Percentiles rank a stretch among this genome's conserved stretches.
phyloP scores from a whole-genome alignment of 1,140 invertebrate genomes.

The Drosophila lacteicornis region DNA sequence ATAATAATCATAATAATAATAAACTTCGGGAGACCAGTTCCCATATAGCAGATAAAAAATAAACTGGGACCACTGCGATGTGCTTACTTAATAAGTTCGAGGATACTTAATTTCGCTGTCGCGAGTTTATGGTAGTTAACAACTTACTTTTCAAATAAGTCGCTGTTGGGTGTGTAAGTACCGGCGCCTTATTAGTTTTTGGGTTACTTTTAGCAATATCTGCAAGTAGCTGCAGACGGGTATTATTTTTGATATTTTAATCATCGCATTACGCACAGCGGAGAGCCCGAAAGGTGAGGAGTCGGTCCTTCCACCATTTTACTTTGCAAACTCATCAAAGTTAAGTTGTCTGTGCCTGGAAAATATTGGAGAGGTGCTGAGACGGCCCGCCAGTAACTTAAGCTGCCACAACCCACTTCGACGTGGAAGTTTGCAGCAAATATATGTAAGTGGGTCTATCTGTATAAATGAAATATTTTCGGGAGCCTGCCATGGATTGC shows the following conservation, averaged over 20 bases:
- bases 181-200: slow-evolving; percentile 16
- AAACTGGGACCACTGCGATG: neutral
- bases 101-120: neutral
- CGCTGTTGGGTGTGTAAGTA: neutral
- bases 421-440: slow-evolving; percentile 42
- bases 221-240: slow-evolving; percentile 35
- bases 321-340: slow-evolving; percentile 81
- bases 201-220: slow-evolving; percentile 2
- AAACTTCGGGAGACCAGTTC: too few species aligned
- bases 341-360: slow-evolving; percentile 65
- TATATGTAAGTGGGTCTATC: slow-evolving; percentile 35
- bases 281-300: slow-evolving; percentile 41
- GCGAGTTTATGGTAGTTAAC: neutral
- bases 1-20: too few species aligned
- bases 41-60: too few species aligned
- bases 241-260: slow-evolving; percentile 75
- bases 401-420: slow-evolving; percentile 48
- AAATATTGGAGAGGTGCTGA: slow-evolving; percentile 28
- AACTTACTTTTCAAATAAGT: neutral
- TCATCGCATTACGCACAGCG: slow-evolving; percentile 68
- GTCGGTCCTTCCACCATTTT: slow-evolving; percentile 33
- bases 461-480: slow-evolving; percentile 70
- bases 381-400: slow-evolving; percentile 27
- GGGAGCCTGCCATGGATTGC: slow-evolving; percentile 21
- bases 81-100: too few species aligned